These are phyloP conservation scores for Phrynocephalus versicolor DNA, from an alignment of 2,113 vertebrate species.

Conservation along the genomic window DNA sequence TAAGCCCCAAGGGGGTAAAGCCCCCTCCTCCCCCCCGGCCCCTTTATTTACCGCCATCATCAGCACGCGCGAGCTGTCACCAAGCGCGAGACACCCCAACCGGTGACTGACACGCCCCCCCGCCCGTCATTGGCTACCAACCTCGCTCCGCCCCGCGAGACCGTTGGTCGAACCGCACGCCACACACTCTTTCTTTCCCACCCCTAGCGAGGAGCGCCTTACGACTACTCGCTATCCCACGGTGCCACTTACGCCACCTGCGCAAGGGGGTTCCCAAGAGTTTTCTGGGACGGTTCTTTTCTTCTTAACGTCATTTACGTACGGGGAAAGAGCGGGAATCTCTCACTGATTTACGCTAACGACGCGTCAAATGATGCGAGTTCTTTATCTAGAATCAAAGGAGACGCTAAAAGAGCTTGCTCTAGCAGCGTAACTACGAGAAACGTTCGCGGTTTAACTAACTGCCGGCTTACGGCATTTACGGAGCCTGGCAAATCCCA, in stretches of 20 bases:
- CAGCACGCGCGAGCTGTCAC: constrained; percentile 86
- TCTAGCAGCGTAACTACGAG: neutral
- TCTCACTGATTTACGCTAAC: constrained; percentile 7
- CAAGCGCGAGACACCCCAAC: constrained; percentile 74
- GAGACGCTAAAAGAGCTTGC: neutral
- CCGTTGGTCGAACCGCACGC: constrained; percentile 50
- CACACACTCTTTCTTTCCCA: constrained; percentile 34
- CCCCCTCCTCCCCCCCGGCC: constrained; percentile 38
- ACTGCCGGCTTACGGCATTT: neutral
- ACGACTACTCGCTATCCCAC: neutral
- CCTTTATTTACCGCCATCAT: constrained; percentile 87
- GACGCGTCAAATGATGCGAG: neutral
- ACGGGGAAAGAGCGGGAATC: constrained; percentile 15
- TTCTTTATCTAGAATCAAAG: neutral
- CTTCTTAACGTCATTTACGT: neutral
- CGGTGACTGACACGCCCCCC: constrained; percentile 60
- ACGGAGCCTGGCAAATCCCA: constrained; percentile 11
- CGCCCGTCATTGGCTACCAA: constrained; percentile 54
- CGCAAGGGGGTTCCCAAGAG: neutral
- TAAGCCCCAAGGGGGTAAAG: constrained; percentile 15
- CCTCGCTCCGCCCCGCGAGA: constrained; percentile 34
- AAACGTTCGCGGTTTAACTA: neutral
- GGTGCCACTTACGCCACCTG: constrained; percentile 38
- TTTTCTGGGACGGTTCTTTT: neutral
- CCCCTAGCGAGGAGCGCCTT: neutral